Percentiles rank a stretch among this genome's conserved stretches.
These are phyloP conservation scores for Clarias gariepinus DNA, from an alignment of 2,113 vertebrate species.

Conservation along the genomic window DNA sequence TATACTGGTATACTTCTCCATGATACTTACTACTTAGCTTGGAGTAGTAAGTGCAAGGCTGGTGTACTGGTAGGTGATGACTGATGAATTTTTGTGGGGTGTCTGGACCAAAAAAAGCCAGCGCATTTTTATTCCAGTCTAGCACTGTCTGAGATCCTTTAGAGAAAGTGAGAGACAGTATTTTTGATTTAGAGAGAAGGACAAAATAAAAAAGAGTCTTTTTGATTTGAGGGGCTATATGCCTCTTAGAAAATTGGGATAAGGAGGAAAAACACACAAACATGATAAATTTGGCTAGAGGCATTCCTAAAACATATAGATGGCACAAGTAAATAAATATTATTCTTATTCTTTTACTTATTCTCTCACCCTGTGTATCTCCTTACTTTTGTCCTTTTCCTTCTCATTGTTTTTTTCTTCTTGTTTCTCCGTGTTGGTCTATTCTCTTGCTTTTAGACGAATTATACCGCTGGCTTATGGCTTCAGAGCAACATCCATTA, in stretches of 20 bases:
- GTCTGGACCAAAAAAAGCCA: too few species aligned
- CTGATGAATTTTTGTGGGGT: too few species aligned
- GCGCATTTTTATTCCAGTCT: too few species aligned
- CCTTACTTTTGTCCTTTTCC: conserved; percentile 5
- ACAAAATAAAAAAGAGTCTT: background rate
- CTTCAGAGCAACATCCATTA: conserved; percentile 49
- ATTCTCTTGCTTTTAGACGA: conserved; percentile 31
- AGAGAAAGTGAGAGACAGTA: background rate
- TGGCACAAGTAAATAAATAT: background rate
- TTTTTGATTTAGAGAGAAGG: background rate
- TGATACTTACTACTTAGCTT: too few species aligned
- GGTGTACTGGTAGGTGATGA: too few species aligned
- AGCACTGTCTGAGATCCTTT: background rate
- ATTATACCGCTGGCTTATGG: conserved; percentile 44
- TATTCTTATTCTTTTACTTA: background rate
- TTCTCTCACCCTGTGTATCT: background rate
- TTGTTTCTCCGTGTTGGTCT: conserved; percentile 8
- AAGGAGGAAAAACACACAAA: background rate
- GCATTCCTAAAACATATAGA: background rate
- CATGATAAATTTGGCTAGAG: background rate
- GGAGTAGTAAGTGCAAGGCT: too few species aligned
- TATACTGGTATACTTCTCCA: too few species aligned
- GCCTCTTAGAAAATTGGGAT: background rate
- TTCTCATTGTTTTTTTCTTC: conserved; percentile 20
- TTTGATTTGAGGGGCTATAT: background rate